Evolutionary conservation across 1,140 invertebrate species (phyloP), one percentile per base, ranked within the genome.

Genomic region (Zaprionus capensis): DNA sequence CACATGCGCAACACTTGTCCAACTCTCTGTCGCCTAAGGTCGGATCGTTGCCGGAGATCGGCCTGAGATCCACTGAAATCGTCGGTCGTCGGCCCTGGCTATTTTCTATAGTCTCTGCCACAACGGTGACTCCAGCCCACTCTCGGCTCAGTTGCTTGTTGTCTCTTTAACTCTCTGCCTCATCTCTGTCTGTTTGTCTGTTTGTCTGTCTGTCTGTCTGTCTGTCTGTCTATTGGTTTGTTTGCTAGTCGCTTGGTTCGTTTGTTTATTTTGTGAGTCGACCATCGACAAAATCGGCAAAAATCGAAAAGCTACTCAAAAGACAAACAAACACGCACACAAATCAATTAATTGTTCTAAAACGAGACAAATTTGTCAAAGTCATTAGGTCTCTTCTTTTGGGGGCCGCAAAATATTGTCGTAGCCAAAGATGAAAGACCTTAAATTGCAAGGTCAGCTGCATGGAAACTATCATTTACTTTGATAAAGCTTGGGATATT

Each of bases 311-410:
- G 24, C 34, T 49, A 44, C 51, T 71, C 67, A 63, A 71, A 63
- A 66, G 62, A 68, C 72, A 74, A 28, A 56, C 14, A 31, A 41
- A 26, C 62, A 76, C 80, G 73, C 80, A 63, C 41, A 46, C 41
- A 46, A 46, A 46, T 46, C 41, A 86, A 86, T 88, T 80, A 83
- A 88, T 87, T 80, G 83, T 87, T 88, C 84, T 83, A 71, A 78
- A 83, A 46, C 62, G 63, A 70, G 34, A 75, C 64, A 67, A 68
- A 82, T 51, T 41, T 58, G 51, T 63, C 66, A 36, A 36, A 44
- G 56, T 12, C 34, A 49, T 34, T 70, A 64, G 46, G 41, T 17
- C 9, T 46, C 41, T 46, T 46, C 41, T 61, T 57, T 49, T 41
- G 36, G 9, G 46, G 62, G 28, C 14, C n/a, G 28, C 59, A 63